phyloP scores from a whole-genome alignment of 2,113 vertebrate genomes.

The Proteles cristata region DNA sequence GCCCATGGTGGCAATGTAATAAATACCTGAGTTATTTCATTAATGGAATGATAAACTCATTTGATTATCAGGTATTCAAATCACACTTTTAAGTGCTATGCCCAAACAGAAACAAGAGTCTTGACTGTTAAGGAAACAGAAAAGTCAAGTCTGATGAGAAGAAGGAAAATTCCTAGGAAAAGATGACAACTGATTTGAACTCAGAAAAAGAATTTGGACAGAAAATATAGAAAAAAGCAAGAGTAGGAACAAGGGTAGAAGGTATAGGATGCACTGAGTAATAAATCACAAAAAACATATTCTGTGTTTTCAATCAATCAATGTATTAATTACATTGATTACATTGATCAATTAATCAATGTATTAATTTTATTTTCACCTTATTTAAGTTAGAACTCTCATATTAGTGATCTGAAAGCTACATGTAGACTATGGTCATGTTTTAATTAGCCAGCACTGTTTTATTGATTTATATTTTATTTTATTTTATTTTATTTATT shows the following conservation, averaged over 20 bases:
- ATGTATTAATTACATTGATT: no score
- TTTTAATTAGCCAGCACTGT: not conserved
- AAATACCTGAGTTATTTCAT: not conserved
- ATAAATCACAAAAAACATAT: not conserved
- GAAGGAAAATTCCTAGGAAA: not conserved
- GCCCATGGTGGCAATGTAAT: accelerated
- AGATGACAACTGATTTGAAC: not conserved
- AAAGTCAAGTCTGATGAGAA: not conserved
- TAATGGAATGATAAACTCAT: not conserved
- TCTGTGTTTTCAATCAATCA: not conserved
- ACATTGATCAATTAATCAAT: no score
- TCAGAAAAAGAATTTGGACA: not conserved
- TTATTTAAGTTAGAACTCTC: not conserved
- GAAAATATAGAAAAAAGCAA: not conserved
- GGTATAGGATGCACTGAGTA: no score
- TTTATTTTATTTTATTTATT: no score
- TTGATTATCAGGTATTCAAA: not conserved
- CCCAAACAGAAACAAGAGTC: not conserved
- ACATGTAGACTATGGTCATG: not conserved
- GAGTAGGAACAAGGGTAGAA: not conserved
- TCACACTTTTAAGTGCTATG: not conserved
- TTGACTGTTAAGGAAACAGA: not conserved
- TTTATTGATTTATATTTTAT: no score
- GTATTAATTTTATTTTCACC: not conserved
- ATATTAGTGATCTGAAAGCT: not conserved